A percentile compares a stretch with the other conserved stretches of the same genome.
Evolutionary conservation across 1,140 invertebrate species (phyloP).

Genomic region (Dicyema japonicum): DNA sequence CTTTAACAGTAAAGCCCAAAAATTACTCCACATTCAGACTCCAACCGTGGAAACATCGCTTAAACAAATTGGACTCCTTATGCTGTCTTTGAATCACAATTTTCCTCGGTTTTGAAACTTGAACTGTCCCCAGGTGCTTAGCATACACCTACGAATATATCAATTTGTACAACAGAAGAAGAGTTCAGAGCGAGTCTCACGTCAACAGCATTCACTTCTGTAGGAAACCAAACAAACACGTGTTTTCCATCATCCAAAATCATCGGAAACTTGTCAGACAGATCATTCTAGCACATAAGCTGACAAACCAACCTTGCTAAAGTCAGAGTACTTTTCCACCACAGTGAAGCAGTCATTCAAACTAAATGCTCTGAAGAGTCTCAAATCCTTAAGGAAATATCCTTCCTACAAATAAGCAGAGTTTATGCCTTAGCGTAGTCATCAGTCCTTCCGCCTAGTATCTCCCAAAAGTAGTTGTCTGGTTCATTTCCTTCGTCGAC

Average conservation of each 20-base stretch:
- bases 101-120: constrained; percentile 56
- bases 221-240: constrained; percentile 82
- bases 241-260: constrained; percentile 86
- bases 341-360: constrained; percentile 96
- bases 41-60: constrained; percentile 97
- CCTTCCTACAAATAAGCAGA: too few relatives aligned
- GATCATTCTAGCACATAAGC: too few relatives aligned
- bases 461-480: constrained; percentile 93
- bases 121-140: constrained; percentile 71
- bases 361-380: constrained; percentile 86
- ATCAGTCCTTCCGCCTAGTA: constrained; percentile 56
- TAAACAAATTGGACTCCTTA: constrained; percentile 66
- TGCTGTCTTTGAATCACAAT: constrained; percentile 71
- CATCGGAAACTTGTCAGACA: constrained; percentile 98
- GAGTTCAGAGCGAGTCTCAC: constrained; percentile 91
- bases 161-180: too few relatives aligned
- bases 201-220: constrained; percentile 78
- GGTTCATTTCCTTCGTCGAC: constrained; percentile 88
- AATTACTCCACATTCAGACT: too few relatives aligned
- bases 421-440: constrained; percentile 48
- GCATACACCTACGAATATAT: too few relatives aligned
- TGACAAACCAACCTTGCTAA: too few relatives aligned
- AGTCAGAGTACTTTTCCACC: constrained; percentile 94
- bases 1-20: too few relatives aligned
- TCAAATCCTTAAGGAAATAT: too few relatives aligned